Conservation (phyloP, 2,888 invertebrate genomes). For the Andricus curvator region DNA sequence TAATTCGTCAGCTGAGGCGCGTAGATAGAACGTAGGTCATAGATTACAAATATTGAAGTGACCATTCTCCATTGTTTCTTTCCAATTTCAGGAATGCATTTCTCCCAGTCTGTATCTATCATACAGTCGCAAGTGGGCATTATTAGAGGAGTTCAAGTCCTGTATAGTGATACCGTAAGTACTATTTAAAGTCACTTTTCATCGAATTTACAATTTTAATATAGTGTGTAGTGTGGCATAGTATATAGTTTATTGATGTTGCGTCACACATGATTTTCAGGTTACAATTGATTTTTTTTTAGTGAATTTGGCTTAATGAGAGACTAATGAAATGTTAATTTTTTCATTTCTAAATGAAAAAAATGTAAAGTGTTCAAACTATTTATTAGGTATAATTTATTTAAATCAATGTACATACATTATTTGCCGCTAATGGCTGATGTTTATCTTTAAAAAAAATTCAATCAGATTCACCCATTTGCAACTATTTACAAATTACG, state of each 20-base stretch:
- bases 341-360: neutral
- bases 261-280: neutral
- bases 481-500: too few species aligned
- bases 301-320: neutral
- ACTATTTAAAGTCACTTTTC: constrained; percentile 36
- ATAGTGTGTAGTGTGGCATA: neutral
- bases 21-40: neutral
- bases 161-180: constrained; percentile 95
- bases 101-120: constrained; percentile 97
- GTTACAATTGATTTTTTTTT: neutral
- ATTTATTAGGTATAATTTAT: too few species aligned
- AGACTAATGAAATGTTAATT: neutral
- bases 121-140: constrained; percentile 97
- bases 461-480: too few species aligned
- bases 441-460: too few species aligned
- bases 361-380: too few species aligned
- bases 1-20: neutral
- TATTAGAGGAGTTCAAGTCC: constrained; percentile 96
- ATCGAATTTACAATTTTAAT: neutral
- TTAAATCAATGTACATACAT: too few species aligned
- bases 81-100: constrained; percentile 94
- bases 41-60: constrained; percentile 47
- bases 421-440: too few species aligned
- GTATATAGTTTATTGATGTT: neutral
- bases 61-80: constrained; percentile 46